Percentiles rank a stretch among this genome's conserved stretches.
These are phyloP conservation scores for Folsomia candida DNA, from an alignment of 2,888 invertebrate genomes.

Conservation along the genomic window DNA sequence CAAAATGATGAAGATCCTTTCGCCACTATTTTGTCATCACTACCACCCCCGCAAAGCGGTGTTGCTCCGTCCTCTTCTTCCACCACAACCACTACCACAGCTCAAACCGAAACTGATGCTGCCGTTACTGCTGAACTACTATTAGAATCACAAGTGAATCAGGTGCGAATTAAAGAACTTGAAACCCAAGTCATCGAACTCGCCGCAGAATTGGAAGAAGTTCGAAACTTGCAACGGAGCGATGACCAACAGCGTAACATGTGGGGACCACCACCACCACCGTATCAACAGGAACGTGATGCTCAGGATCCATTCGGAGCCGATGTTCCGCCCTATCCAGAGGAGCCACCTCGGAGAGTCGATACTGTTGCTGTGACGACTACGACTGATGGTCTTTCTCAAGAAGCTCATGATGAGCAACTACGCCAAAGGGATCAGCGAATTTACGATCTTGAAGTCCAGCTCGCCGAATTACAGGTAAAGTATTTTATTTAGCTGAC, in stretches of 20 bases:
- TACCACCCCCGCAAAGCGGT: background rate
- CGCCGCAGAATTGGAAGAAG: background rate
- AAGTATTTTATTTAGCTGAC: too few species aligned
- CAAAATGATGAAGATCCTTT: background rate
- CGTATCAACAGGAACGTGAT: background rate
- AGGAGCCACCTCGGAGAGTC: too few species aligned
- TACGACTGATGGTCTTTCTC: too few species aligned
- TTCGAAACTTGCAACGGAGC: background rate
- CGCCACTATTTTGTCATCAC: background rate
- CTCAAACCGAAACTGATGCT: background rate
- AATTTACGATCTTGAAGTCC: conserved; percentile 33
- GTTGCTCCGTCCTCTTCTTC: too few species aligned
- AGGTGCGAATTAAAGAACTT: background rate
- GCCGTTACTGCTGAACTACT: too few species aligned
- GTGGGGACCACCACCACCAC: background rate
- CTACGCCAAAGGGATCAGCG: conserved; percentile 24
- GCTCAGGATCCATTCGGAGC: too few species aligned
- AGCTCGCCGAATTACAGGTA: conserved; percentile 26
- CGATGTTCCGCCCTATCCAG: too few species aligned
- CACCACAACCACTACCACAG: background rate
- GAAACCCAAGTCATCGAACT: background rate
- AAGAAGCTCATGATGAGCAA: too few species aligned
- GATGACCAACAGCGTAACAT: background rate
- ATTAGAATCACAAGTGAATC: background rate
- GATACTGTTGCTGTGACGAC: too few species aligned